Evolutionary conservation across 2,888 invertebrate species (phyloP).

Genomic region (Mesorhabditis spiculigera): DNA sequence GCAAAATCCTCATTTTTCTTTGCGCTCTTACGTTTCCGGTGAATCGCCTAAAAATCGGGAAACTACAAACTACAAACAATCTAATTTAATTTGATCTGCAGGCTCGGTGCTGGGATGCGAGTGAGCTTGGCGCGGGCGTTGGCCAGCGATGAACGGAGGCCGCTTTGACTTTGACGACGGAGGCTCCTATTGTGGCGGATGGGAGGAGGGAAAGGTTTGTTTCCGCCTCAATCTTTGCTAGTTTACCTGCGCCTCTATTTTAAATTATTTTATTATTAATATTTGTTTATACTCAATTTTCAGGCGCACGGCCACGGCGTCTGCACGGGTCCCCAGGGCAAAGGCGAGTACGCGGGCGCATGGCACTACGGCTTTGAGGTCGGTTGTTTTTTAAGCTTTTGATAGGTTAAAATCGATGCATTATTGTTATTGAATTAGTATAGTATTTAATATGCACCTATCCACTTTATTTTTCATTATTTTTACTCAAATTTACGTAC

Average conservation of each 20-base stretch:
- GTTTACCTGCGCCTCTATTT: neutral
- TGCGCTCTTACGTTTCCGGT: too few species aligned
- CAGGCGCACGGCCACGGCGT: slow-evolving; percentile 97
- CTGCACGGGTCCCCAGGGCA: slow-evolving; percentile 69
- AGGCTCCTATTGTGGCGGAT: slow-evolving; percentile 98
- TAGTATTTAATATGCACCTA: too few species aligned
- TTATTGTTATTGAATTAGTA: too few species aligned
- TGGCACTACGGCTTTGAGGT: slow-evolving; percentile 99
- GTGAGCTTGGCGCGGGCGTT: slow-evolving; percentile 8
- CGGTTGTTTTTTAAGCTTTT: slow-evolving; percentile 13
- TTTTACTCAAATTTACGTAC: too few species aligned
- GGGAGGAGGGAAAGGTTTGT: slow-evolving; percentile 71
- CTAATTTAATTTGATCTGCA: too few species aligned
- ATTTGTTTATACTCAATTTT: slow-evolving; percentile 6
- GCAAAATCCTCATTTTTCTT: too few species aligned
- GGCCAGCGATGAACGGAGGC: slow-evolving; percentile 77
- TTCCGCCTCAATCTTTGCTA: neutral
- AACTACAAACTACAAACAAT: too few species aligned
- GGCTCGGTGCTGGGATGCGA: slow-evolving; percentile 5
- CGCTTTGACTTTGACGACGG: slow-evolving; percentile 99
- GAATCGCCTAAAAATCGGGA: too few species aligned
- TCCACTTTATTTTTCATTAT: too few species aligned
- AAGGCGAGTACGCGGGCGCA: slow-evolving; percentile 96
- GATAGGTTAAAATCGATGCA: neutral
- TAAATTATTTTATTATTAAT: neutral